A percentile compares a stretch with the other conserved stretches of the same genome.
Conservation (phyloP, 2,113 vertebrate genomes). For the Nycticryphes semicollaris region DNA sequence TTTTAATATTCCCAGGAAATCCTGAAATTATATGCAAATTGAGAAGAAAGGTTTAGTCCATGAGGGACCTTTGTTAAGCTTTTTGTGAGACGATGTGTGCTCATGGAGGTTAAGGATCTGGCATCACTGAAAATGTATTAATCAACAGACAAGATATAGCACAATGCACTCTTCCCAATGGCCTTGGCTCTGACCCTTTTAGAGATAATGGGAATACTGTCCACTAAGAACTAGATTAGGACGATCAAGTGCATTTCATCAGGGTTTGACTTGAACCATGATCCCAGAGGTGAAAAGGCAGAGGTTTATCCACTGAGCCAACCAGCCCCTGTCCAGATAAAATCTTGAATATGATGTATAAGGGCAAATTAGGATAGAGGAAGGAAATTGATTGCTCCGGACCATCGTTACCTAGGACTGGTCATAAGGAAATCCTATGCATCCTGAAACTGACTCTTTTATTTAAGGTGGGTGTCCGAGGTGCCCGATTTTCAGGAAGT, state of each 20-base stretch:
- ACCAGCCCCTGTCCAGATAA: slow-evolving; percentile 68
- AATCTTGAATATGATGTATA: slow-evolving; percentile 73
- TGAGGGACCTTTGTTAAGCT: slow-evolving; percentile 22
- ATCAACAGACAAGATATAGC: slow-evolving; percentile 69
- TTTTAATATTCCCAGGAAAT: background rate
- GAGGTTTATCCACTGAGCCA: slow-evolving; percentile 73
- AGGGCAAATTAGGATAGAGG: slow-evolving; percentile 61
- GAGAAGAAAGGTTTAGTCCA: background rate
- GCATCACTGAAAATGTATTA: slow-evolving; percentile 69
- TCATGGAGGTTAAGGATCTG: slow-evolving; percentile 56
- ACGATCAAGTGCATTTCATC: slow-evolving; percentile 74
- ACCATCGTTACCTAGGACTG: background rate
- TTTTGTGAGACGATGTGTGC: slow-evolving; percentile 31
- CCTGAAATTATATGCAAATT: background rate
- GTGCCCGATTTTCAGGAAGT: background rate
- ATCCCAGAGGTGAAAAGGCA: slow-evolving; percentile 73
- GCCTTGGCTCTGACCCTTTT: slow-evolving; percentile 76
- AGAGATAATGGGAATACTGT: slow-evolving; percentile 75
- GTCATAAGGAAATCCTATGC: background rate
- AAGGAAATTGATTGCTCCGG: slow-evolving; percentile 57
- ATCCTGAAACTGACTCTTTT: background rate
- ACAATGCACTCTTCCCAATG: slow-evolving; percentile 63
- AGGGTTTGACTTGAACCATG: slow-evolving; percentile 74
- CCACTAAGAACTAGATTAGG: slow-evolving; percentile 76
- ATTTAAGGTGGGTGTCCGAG: background rate